Conservation (phyloP, 2,113 vertebrate species). For the Panthera tigris region DNA sequence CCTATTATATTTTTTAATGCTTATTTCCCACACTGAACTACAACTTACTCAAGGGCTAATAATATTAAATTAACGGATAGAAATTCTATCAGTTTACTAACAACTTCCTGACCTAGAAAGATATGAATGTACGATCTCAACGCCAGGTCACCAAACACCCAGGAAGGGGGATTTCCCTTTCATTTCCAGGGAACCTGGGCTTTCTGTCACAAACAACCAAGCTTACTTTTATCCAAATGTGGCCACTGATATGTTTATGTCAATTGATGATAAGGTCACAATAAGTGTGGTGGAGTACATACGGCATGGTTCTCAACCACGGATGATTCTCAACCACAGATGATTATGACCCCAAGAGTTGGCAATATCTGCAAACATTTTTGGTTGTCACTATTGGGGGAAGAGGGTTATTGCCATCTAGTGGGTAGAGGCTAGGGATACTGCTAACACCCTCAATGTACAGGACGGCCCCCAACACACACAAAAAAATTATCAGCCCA, state of each 20-base stretch:
- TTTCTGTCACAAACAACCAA: not conserved
- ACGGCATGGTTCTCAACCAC: not conserved
- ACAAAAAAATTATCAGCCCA: not conserved
- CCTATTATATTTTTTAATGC: not conserved
- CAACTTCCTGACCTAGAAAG: not conserved
- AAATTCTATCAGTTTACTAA: constrained; percentile 2
- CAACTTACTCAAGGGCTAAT: not conserved
- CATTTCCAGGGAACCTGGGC: not conserved
- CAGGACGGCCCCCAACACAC: not conserved
- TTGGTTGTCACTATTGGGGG: not conserved
- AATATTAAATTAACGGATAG: not conserved
- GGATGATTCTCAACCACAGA: not conserved
- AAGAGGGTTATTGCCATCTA: not conserved
- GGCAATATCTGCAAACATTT: not conserved
- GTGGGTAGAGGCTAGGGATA: not conserved
- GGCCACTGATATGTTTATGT: not conserved
- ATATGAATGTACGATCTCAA: not conserved
- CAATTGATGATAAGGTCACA: constrained; percentile 10
- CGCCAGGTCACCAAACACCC: not conserved
- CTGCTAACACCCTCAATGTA: not conserved
- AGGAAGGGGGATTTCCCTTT: not conserved
- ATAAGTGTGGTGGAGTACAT: not conserved
- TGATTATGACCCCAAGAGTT: not conserved
- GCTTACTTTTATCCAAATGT: not conserved
- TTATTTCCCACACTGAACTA: constrained; percentile 5